Evolutionary conservation across 1,140 invertebrate genomes (phyloP).

Genomic region (Drosophila rhopaloa): DNA sequence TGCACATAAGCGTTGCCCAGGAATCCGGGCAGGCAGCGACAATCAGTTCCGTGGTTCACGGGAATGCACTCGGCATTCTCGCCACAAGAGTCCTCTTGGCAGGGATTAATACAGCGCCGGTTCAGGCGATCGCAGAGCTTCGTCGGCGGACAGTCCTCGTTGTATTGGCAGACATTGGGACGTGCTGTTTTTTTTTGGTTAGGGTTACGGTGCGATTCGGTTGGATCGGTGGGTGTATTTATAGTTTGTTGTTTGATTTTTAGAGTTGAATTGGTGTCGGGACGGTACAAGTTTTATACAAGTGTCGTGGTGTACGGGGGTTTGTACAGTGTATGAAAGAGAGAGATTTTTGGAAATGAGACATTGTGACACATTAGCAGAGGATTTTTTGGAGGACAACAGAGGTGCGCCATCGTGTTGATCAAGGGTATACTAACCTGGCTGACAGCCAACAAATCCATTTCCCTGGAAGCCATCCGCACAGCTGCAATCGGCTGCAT

Average conservation of each 20-base stretch:
- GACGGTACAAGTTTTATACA: conserved; percentile 68
- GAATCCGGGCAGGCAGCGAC: conserved; percentile 91
- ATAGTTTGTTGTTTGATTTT: conserved; percentile 39
- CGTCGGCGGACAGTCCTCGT: conserved; percentile 94
- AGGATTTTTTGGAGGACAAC: conserved; percentile 43
- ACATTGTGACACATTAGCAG: conserved; percentile 62
- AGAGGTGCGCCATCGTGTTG: conserved; percentile 35
- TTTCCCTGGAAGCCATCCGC: conserved; percentile 94
- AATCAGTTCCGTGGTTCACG: conserved; percentile 91
- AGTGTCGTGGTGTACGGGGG: conserved; percentile 64
- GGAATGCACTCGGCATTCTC: conserved; percentile 92
- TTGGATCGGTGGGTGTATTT: conserved; percentile 67
- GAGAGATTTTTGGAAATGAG: conserved; percentile 56
- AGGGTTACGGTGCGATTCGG: conserved; percentile 85
- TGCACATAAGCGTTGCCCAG: conserved; percentile 92
- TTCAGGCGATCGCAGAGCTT: conserved; percentile 93
- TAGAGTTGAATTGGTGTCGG: conserved; percentile 43
- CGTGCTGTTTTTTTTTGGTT: conserved; percentile 82
- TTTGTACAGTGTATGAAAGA: conserved; percentile 81
- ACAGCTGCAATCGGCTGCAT: conserved; percentile 93
- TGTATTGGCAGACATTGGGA: conserved; percentile 93
- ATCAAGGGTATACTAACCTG: conserved; percentile 86
- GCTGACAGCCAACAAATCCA: conserved; percentile 91
- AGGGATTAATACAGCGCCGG: conserved; percentile 93
- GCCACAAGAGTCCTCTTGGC: conserved; percentile 92